A percentile compares a stretch with the other conserved stretches of the same genome.
phyloP scores from a whole-genome alignment of 2,888 invertebrate species.

The Noctuana brunneofusca region DNA sequence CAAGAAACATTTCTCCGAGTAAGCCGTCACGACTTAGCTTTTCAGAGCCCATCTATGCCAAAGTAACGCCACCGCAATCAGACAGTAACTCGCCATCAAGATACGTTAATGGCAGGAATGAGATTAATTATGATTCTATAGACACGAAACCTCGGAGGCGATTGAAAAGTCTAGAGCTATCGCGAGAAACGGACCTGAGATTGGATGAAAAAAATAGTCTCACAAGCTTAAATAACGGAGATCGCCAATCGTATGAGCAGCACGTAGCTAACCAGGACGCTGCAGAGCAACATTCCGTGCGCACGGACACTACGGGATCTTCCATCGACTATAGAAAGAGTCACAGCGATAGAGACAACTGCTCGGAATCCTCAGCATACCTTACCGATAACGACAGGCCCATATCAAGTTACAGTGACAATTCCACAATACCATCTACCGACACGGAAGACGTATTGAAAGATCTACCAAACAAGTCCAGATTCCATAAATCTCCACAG shows the following conservation, averaged over 20 bases:
- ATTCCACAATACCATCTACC: slow-evolving; percentile 77
- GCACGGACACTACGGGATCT: slow-evolving; percentile 71
- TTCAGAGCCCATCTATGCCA: slow-evolving; percentile 77
- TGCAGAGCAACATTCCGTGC: slow-evolving; percentile 74
- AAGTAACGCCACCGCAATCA: slow-evolving; percentile 70
- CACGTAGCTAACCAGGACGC: slow-evolving; percentile 68
- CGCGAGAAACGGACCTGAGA: slow-evolving; percentile 60
- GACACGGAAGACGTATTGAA: slow-evolving; percentile 77
- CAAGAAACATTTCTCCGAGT: too few species aligned
- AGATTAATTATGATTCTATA: slow-evolving; percentile 77
- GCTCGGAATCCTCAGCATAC: slow-evolving; percentile 78
- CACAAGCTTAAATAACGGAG: slow-evolving; percentile 68
- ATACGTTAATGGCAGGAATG: slow-evolving; percentile 58
- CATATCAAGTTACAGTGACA: slow-evolving; percentile 78
- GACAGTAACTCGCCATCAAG: slow-evolving; percentile 69
- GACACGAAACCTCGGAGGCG: slow-evolving; percentile 75
- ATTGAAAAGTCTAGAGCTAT: slow-evolving; percentile 71
- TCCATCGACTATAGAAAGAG: slow-evolving; percentile 74
- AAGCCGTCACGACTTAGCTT: slow-evolving; percentile 69
- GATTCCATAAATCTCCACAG: slow-evolving; percentile 77
- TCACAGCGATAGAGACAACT: slow-evolving; percentile 78
- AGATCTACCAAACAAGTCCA: slow-evolving; percentile 75
- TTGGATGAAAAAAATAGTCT: slow-evolving; percentile 63
- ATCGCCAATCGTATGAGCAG: slow-evolving; percentile 66
- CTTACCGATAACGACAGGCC: slow-evolving; percentile 78